These are phyloP conservation scores for Leuciscus waleckii DNA, from an alignment of 2,797 vertebrate species.

Conservation along the genomic window DNA sequence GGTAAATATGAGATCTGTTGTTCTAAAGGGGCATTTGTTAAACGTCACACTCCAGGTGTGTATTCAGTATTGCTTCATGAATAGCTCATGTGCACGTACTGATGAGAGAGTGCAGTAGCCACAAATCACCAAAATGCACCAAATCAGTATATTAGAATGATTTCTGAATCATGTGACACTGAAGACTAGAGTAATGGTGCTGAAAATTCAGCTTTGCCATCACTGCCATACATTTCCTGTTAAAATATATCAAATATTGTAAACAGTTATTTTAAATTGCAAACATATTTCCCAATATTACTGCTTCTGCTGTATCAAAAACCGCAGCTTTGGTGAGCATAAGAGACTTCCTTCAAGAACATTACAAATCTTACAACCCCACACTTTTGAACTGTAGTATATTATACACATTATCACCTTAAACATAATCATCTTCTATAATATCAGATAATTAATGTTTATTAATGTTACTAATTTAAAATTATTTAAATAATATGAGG, in stretches of 20 bases:
- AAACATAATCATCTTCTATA: background rate
- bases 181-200: background rate
- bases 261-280: background rate
- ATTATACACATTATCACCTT: too few species aligned
- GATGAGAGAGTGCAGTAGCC: background rate
- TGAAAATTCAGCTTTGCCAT: background rate
- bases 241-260: background rate
- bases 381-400: background rate
- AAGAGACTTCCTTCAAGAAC: background rate
- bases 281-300: background rate
- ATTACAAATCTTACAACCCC: background rate
- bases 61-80: conserved; percentile 34
- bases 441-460: background rate
- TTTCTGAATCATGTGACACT: background rate
- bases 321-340: background rate
- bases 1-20: conserved; percentile 35
- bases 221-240: background rate
- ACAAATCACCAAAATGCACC: background rate
- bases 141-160: background rate
- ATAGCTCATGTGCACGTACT: background rate
- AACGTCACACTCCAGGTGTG: conserved; percentile 36
- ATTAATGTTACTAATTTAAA: background rate
- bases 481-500: background rate
- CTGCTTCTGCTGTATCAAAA: background rate
- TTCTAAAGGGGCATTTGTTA: conserved; percentile 44